Conservation (phyloP, 2,888 invertebrate genomes). For the Nebria salina region DNA sequence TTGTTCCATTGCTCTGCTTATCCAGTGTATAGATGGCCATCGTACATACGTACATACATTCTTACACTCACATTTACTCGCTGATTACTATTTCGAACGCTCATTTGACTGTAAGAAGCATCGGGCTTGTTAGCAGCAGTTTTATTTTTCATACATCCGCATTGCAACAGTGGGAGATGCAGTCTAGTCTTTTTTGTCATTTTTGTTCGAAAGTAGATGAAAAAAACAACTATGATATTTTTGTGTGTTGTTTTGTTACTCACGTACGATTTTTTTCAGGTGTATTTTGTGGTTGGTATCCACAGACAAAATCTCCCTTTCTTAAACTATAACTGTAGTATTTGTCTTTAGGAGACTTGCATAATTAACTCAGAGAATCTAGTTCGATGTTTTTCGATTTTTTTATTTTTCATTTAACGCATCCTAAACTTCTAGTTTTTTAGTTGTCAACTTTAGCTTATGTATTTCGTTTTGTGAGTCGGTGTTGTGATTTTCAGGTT, state of each 20-base stretch:
- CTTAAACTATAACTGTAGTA: constrained; percentile 2
- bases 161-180: constrained; percentile 14
- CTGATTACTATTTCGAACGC: background rate
- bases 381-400: background rate
- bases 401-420: background rate
- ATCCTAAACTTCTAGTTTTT: constrained; percentile 4
- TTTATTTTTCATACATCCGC: constrained; percentile 7
- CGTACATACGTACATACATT: constrained; percentile 10
- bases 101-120: constrained; percentile 22
- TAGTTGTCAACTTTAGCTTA: constrained; percentile 15
- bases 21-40: background rate
- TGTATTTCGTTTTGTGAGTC: constrained; percentile 16
- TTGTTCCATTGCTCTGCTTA: background rate
- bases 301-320: constrained; percentile 8
- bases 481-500: constrained; percentile 25
- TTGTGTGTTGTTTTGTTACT: constrained; percentile 41
- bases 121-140: constrained; percentile 20
- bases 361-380: background rate
- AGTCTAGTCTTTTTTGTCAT: background rate
- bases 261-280: constrained; percentile 44
- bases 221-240: constrained; percentile 12
- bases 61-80: background rate
- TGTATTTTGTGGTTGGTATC: constrained; percentile 33
- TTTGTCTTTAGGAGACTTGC: constrained; percentile 7
- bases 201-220: constrained; percentile 8